Percentiles rank a stretch among this genome's conserved stretches.
Conservation (phyloP, 2,113 vertebrate species). For the Plecturocebus donacophilus region DNA sequence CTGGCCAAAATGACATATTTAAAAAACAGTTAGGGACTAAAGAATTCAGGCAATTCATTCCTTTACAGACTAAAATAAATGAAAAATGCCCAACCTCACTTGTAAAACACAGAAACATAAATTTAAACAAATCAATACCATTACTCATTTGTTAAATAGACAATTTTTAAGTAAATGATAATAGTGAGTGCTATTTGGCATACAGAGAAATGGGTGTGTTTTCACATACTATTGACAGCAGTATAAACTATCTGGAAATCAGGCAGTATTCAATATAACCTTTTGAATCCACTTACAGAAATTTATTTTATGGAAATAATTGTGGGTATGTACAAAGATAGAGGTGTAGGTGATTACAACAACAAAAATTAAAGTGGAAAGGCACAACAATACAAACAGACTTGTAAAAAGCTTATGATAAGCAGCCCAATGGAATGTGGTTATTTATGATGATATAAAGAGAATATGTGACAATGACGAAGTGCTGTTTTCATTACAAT, state of each 20-base stretch:
- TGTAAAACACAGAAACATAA: conserved; percentile 6
- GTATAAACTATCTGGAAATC: background rate
- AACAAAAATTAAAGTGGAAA: background rate
- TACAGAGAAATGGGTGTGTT: background rate
- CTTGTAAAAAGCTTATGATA: background rate
- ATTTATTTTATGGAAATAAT: conserved; percentile 38
- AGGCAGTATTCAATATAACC: background rate
- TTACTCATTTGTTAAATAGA: background rate
- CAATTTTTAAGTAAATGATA: conserved; percentile 23
- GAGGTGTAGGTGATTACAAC: background rate
- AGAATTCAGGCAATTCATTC: conserved; percentile 19
- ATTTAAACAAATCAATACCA: background rate
- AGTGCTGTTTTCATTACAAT: background rate
- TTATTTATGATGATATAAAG: background rate
- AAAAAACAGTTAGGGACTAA: background rate
- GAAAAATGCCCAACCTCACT: background rate
- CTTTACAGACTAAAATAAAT: background rate
- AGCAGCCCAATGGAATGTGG: background rate
- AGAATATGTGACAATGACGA: background rate
- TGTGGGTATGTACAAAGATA: background rate
- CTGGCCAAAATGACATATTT: background rate
- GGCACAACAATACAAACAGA: background rate
- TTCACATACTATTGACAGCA: background rate
- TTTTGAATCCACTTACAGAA: background rate
- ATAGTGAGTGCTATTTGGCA: background rate